Evolutionary conservation across 2,888 invertebrate genomes (phyloP), one percentile per base, ranked within the genome.

Genomic region (Caenorhabditis sp.): DNA sequence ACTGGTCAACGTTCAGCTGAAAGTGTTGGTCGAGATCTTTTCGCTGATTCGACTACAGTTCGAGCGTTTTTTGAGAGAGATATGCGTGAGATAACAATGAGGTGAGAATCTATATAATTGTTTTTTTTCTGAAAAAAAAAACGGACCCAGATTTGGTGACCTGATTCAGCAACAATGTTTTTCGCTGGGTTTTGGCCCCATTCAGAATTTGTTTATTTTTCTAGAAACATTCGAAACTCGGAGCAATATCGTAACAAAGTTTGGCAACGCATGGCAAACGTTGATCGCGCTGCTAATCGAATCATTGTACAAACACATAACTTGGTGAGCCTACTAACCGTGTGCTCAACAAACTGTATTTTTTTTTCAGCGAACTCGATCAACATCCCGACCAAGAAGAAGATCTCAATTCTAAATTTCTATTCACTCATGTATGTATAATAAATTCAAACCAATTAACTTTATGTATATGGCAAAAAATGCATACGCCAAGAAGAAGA

Each of bases 281-380:
- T 72, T 1, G 67, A 72, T 12, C 63, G 49, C 17, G 53, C 53
- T 17, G 67, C 72, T 0, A 72, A 72, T n/a, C 21, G 67, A 54
- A 72, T 72, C 1, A 67, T 72, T 58, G 63, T 63, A 3, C 67
- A 72, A 27, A 67, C 67, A 1, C 72, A 72, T 58, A 72, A 61
- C 31, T 54, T 72, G 58, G 71, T 71, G 60, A 36, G 69, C 36
- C 43, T 37, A 50, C 31, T 31, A 31, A 31, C 31, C 10, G 5
- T 43, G 3, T 43, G 12, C 21, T 23, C 51, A 21, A 58, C 14
- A 26, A 55, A 6, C 21, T 23, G 31, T 6, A 31, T 23, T 19
- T 21, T 53, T 23, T 60, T 69, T 71, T 60, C 71, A 71, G 71
- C 67, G 72, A 64, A 64, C 72, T 8, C 24, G 72, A 2, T 72